These are phyloP conservation scores for Diprion similis DNA, from an alignment of 1,140 invertebrate genomes.

Conservation along the genomic window DNA sequence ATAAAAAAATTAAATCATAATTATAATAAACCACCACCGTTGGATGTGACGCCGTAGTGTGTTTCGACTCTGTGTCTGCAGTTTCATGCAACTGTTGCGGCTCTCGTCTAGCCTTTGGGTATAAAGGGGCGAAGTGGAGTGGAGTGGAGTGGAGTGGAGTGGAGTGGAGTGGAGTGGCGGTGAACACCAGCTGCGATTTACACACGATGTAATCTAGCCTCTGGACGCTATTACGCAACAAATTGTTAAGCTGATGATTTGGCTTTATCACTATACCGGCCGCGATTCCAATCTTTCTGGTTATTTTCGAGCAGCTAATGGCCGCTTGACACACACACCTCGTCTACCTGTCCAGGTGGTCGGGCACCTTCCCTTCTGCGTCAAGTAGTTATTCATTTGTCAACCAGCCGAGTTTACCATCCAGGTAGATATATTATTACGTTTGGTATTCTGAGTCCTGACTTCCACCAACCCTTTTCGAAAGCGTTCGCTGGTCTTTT, in stretches of 20 bases:
- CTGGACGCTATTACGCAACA: background rate
- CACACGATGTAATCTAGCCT: background rate
- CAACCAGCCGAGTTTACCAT: background rate
- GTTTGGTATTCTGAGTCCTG: too few relatives aligned
- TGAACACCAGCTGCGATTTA: background rate
- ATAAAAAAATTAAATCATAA: slow-evolving; percentile 10
- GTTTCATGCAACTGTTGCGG: slow-evolving; percentile 17
- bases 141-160: background rate
- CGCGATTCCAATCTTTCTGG: background rate
- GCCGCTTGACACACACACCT: slow-evolving; percentile 44
- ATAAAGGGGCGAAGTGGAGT: background rate
- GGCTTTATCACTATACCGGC: background rate
- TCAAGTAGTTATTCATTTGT: slow-evolving; percentile 7
- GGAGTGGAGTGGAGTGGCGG: background rate
- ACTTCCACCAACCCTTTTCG: too few relatives aligned
- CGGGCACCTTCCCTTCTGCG: background rate
- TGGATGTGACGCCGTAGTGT: background rate
- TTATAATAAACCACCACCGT: slow-evolving; percentile 11
- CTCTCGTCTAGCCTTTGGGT: background rate
- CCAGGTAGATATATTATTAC: background rate
- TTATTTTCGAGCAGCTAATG: slow-evolving; percentile 42
- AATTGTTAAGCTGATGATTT: slow-evolving; percentile 1
- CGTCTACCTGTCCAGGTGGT: background rate
- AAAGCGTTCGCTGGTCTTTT: too few relatives aligned
- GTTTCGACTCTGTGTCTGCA: slow-evolving; percentile 8